Percentiles rank a stretch among this genome's conserved stretches.
These are phyloP conservation scores for Pavo muticus DNA, from an alignment of 2,113 vertebrate species.

Conservation along the genomic window DNA sequence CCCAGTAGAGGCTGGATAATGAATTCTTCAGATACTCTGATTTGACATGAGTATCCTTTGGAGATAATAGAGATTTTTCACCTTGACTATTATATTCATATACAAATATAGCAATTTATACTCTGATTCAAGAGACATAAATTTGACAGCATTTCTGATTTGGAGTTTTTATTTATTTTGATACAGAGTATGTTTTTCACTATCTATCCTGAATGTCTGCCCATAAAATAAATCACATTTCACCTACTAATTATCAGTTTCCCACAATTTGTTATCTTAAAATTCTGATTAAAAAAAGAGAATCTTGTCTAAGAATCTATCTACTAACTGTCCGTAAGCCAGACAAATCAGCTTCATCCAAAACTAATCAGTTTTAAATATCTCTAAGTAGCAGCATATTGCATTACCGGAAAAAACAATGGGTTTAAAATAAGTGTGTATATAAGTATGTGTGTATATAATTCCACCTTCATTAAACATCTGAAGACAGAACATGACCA, in stretches of 20 bases:
- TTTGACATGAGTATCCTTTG: background rate
- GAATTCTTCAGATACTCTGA: background rate
- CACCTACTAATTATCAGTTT: background rate
- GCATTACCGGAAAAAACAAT: background rate
- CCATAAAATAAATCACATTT: background rate
- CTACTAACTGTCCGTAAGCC: background rate
- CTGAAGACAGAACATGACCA: constrained; percentile 23
- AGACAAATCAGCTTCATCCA: background rate
- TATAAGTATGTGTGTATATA: constrained; percentile 15
- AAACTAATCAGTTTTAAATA: background rate
- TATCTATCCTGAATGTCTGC: background rate
- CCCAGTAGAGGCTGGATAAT: background rate
- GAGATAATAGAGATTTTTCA: background rate
- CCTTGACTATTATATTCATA: background rate
- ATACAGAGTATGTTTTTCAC: background rate
- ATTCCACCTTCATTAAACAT: constrained; percentile 40
- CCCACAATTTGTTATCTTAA: background rate
- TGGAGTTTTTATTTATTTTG: background rate
- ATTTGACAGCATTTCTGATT: background rate
- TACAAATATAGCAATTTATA: background rate
- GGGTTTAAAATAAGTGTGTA: background rate
- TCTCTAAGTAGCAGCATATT: background rate
- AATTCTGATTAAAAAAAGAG: background rate
- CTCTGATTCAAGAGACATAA: background rate
- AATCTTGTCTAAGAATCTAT: background rate